A percentile compares a stretch with the other conserved stretches of the same genome.
phyloP scores from a whole-genome alignment of 2,113 vertebrate species.

The Lamprotornis superbus region DNA sequence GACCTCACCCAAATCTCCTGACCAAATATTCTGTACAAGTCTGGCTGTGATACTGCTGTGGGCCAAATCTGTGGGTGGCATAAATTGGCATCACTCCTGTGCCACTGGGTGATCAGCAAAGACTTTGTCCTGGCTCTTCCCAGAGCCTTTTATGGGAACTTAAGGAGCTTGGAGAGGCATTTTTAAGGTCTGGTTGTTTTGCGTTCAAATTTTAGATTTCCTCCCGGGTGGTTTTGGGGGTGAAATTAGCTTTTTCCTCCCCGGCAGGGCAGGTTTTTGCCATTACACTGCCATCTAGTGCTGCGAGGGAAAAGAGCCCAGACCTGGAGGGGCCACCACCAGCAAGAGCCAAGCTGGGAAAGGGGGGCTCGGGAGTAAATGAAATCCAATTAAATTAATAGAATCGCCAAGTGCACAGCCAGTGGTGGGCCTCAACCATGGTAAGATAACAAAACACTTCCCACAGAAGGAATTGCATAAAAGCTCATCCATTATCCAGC shows the following conservation, averaged over 20 bases:
- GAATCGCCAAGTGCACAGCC: neutral
- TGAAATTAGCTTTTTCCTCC: neutral
- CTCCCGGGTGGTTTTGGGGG: neutral
- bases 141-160: rapidly evolving
- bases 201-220: neutral
- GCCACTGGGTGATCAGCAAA: neutral
- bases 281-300: constrained; percentile 69
- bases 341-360: neutral
- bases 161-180: neutral
- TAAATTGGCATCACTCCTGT: neutral
- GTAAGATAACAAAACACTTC: rapidly evolving
- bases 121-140: neutral
- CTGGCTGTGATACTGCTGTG: neutral
- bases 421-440: neutral
- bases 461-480: rapidly evolving
- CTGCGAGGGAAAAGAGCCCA: neutral
- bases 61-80: neutral
- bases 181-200: neutral
- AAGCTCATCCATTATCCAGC: neutral
- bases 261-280: constrained; percentile 43
- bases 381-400: neutral
- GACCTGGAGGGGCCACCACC: neutral
- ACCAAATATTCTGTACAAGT: neutral
- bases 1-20: neutral
- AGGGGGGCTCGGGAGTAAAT: neutral